A percentile compares a stretch with the other conserved stretches of the same genome.
Evolutionary conservation across 1,140 invertebrate species (phyloP).

Genomic region (Probaryconus sp.): DNA sequence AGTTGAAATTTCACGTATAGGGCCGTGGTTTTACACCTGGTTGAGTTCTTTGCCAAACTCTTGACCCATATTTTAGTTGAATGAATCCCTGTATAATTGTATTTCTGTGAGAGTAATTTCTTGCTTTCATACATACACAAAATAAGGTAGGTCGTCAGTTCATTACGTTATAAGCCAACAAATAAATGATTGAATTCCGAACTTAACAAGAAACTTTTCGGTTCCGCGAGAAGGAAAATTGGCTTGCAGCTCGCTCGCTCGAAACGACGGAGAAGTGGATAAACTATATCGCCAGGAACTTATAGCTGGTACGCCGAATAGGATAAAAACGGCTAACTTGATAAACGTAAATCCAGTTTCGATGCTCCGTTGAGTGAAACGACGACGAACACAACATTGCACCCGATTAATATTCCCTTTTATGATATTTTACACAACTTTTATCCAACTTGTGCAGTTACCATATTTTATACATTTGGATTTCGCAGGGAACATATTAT

Average conservation of each 20-base stretch:
- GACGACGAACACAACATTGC: too few species aligned
- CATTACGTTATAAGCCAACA: slow-evolving; percentile 26
- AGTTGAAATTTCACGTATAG: slow-evolving; percentile 25
- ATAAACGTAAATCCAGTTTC: slow-evolving; percentile 28
- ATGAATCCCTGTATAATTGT: slow-evolving; percentile 35
- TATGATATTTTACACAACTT: too few species aligned
- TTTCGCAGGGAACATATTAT: too few species aligned
- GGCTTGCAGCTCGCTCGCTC: slow-evolving; percentile 16
- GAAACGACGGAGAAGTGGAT: slow-evolving; percentile 5
- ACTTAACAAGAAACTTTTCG: slow-evolving; percentile 35
- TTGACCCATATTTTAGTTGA: slow-evolving; percentile 49
- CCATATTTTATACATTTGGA: too few species aligned
- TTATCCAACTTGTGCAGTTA: too few species aligned
- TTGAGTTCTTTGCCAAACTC: slow-evolving; percentile 18
- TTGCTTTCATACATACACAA: slow-evolving; percentile 14
- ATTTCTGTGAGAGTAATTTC: slow-evolving; percentile 26
- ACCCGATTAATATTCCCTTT: too few species aligned
- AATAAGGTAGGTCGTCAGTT: slow-evolving; percentile 20
- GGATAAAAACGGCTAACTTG: slow-evolving; percentile 33
- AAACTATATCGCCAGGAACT: slow-evolving; percentile 19
- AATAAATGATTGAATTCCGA: slow-evolving; percentile 38
- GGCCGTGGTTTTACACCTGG: slow-evolving; percentile 26
- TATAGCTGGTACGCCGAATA: not conserved
- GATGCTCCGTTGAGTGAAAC: not conserved
- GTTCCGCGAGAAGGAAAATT: slow-evolving; percentile 25